Percentiles rank a stretch among this genome's conserved stretches.
Evolutionary conservation across 2,888 invertebrate genomes (phyloP).

Genomic region (Adelphocoris suturalis): DNA sequence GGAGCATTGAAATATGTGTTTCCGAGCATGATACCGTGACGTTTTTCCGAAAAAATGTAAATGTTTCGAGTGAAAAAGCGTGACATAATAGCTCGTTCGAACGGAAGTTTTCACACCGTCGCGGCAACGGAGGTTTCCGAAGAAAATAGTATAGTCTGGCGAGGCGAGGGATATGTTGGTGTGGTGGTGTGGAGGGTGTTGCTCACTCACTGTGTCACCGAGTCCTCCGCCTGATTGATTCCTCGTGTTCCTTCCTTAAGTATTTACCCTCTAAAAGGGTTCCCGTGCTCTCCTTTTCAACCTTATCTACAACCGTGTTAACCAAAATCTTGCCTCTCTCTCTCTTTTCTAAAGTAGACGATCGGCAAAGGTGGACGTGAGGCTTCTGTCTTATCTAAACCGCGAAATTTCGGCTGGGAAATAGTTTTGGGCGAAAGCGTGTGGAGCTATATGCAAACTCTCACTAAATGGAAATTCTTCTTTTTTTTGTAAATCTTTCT

Average conservation of each 20-base stretch:
- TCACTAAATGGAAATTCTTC: too few species aligned
- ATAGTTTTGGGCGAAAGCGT: too few species aligned
- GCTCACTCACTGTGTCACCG: slow-evolving; percentile 55
- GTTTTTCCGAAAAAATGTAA: too few species aligned
- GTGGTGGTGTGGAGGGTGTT: background rate
- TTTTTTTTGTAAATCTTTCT: too few species aligned
- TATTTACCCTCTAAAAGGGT: slow-evolving; percentile 52
- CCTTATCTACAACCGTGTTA: slow-evolving; percentile 42
- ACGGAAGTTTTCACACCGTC: slow-evolving; percentile 29
- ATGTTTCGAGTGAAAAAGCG: background rate
- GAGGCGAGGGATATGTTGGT: background rate
- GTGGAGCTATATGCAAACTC: too few species aligned
- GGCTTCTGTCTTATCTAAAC: background rate
- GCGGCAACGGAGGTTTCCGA: slow-evolving; percentile 18
- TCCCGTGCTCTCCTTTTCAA: slow-evolving; percentile 44
- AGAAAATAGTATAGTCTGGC: slow-evolving; percentile 5
- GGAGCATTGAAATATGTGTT: too few species aligned
- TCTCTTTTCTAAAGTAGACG: background rate
- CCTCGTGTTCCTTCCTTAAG: slow-evolving; percentile 55
- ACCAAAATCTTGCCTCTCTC: slow-evolving; percentile 36
- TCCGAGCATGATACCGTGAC: too few species aligned
- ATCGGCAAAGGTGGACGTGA: background rate
- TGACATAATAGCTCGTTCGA: slow-evolving; percentile 14
- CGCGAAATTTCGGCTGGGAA: background rate
- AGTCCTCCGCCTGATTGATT: slow-evolving; percentile 51